Conservation (phyloP, 2,113 vertebrate species). For the Hippopotamus amphibius region DNA sequence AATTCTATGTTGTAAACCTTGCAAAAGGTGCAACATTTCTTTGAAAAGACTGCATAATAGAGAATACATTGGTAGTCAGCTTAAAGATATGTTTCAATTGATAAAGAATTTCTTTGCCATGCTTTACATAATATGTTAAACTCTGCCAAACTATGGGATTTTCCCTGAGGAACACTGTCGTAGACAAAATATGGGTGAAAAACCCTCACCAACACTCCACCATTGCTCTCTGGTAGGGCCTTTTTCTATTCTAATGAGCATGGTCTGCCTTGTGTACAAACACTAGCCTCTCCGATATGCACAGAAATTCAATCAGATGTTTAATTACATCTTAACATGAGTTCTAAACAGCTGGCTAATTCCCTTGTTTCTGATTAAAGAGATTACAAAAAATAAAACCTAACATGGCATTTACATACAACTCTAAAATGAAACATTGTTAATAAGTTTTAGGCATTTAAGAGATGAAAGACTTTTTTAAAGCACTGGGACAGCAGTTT, state of each 20-base stretch:
- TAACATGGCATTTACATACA: slow-evolving; percentile 92
- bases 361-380: slow-evolving; percentile 98
- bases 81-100: slow-evolving; percentile 83
- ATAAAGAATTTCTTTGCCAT: slow-evolving; percentile 79
- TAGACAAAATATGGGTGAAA: slow-evolving; percentile 81
- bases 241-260: slow-evolving; percentile 83
- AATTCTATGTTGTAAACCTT: slow-evolving; percentile 55
- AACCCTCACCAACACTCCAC: slow-evolving; percentile 50
- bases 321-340: slow-evolving; percentile 98
- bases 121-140: slow-evolving; percentile 87
- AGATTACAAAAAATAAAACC: slow-evolving; percentile 97
- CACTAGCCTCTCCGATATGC: slow-evolving; percentile 89
- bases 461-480: slow-evolving; percentile 72
- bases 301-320: slow-evolving; percentile 96
- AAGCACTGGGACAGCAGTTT: slow-evolving; percentile 72
- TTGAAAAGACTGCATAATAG: slow-evolving; percentile 72
- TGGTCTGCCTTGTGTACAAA: slow-evolving; percentile 87
- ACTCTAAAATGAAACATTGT: slow-evolving; percentile 84
- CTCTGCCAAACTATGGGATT: slow-evolving; percentile 78
- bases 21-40: neutral
- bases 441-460: slow-evolving; percentile 83
- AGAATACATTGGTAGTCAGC: slow-evolving; percentile 78
- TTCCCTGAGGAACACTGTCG: slow-evolving; percentile 81
- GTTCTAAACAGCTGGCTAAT: slow-evolving; percentile 97
- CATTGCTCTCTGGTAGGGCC: slow-evolving; percentile 76